Percentiles rank a stretch among this genome's conserved stretches.
phyloP scores from a whole-genome alignment of 2,888 invertebrate species.

The Caenorhabditis uteleia region DNA sequence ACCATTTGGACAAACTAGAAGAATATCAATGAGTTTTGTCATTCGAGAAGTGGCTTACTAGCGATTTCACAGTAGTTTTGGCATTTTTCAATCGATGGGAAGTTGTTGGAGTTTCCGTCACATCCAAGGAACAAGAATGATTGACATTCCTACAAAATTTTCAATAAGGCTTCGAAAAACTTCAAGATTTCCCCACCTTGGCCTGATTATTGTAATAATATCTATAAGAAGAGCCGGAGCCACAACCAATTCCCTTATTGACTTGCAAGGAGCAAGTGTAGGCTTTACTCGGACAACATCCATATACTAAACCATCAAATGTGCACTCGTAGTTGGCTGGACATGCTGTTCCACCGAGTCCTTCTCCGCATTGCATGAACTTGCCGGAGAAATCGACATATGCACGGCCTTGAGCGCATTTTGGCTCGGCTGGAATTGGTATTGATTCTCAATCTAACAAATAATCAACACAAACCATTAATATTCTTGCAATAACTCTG shows the following conservation, averaged over 20 bases:
- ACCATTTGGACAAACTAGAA: conserved; percentile 57
- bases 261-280: conserved; percentile 55
- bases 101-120: conserved; percentile 61
- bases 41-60: conserved; percentile 25
- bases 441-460: not conserved
- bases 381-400: conserved; percentile 51
- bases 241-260: conserved; percentile 52
- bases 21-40: not conserved
- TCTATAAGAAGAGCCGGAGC: conserved; percentile 47
- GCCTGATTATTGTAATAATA: conserved; percentile 54
- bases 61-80: conserved; percentile 56
- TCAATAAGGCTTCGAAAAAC: not conserved
- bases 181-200: conserved; percentile 16
- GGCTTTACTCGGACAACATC: conserved; percentile 59
- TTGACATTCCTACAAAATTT: conserved; percentile 45
- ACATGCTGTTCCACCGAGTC: conserved; percentile 42
- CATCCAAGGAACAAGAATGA: conserved; percentile 55
- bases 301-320: conserved; percentile 54
- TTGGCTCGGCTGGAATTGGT: conserved; percentile 48
- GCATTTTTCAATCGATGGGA: conserved; percentile 53
- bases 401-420: conserved; percentile 50
- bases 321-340: conserved; percentile 58
- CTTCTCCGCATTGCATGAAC: conserved; percentile 51
- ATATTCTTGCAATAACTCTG: conserved; percentile 56
- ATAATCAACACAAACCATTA: conserved; percentile 31